Evolutionary conservation across 2,797 vertebrate genomes (phyloP).

Genomic region (Ctenopoma kingsleyae): DNA sequence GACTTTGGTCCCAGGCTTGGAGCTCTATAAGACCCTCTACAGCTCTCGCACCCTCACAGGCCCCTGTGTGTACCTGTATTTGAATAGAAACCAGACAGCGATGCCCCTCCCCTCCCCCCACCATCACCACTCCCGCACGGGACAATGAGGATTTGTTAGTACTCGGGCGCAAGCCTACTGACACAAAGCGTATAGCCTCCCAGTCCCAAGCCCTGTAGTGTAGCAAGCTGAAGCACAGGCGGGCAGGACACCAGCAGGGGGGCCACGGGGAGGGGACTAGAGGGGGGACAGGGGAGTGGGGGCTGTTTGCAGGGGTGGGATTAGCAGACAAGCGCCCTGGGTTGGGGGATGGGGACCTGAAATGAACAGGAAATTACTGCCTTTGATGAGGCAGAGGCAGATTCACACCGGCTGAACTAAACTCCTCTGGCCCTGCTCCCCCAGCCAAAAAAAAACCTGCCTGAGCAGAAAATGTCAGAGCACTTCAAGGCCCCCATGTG

Average conservation of each 20-base stretch:
- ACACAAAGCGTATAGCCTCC: constrained; percentile 89
- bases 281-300: constrained; percentile 35
- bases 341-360: constrained; percentile 83
- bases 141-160: constrained; percentile 98
- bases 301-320: constrained; percentile 80
- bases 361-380: constrained; percentile 96
- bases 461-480: constrained; percentile 72
- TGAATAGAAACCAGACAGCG: constrained; percentile 98
- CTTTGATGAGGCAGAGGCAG: constrained; percentile 91
- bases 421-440: constrained; percentile 66
- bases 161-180: constrained; percentile 89
- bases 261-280: constrained; percentile 46
- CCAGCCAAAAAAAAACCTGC: constrained; percentile 61
- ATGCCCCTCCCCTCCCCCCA: constrained; percentile 69
- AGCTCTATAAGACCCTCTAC: constrained; percentile 32
- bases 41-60: constrained; percentile 43
- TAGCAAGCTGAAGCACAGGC: constrained; percentile 73
- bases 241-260: constrained; percentile 80
- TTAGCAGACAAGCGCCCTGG: constrained; percentile 91
- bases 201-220: constrained; percentile 62
- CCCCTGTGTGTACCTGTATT: constrained; percentile 91
- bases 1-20: constrained; percentile 72
- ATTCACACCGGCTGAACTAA: constrained; percentile 85
- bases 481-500: constrained; percentile 64
- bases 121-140: constrained; percentile 88